Conservation (phyloP, 2,888 invertebrate species). For the Mimumesa dahlbomi region DNA sequence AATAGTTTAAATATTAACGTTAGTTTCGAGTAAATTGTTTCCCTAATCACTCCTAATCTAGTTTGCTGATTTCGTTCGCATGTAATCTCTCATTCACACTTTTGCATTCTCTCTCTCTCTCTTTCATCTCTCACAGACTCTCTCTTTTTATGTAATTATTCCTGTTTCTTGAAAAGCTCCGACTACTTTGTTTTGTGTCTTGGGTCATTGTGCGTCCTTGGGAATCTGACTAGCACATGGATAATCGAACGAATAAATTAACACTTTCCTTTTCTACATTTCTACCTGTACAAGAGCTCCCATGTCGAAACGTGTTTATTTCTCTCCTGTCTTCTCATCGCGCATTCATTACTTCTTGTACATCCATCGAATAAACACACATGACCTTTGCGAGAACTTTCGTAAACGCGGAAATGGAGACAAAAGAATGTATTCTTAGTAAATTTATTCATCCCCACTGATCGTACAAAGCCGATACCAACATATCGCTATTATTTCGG, state of each 20-base stretch:
- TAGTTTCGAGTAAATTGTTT: conserved; percentile 51
- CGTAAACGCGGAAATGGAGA: conserved; percentile 34
- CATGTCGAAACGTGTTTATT: not conserved
- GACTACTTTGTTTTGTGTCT: conserved; percentile 45
- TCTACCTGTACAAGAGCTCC: not conserved
- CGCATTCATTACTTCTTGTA: not conserved
- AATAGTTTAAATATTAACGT: conserved; percentile 59
- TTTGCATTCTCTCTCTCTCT: conserved; percentile 30
- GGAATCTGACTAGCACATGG: conserved; percentile 71
- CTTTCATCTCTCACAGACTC: conserved; percentile 16
- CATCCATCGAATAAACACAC: not conserved
- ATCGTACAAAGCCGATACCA: conserved; percentile 34
- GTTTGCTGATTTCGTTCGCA: conserved; percentile 31
- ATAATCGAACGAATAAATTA: conserved; percentile 58
- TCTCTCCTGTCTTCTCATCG: not conserved
- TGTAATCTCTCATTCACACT: conserved; percentile 47
- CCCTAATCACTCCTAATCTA: conserved; percentile 42
- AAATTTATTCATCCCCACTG: conserved; percentile 42
- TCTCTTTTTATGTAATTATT: conserved; percentile 26
- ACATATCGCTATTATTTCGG: conserved; percentile 3
- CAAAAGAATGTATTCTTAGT: conserved; percentile 27
- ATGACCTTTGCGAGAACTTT: conserved; percentile 1
- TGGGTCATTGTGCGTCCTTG: conserved; percentile 69
- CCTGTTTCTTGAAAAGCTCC: conserved; percentile 28
- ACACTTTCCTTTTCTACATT: conserved; percentile 21